Conservation (phyloP, 2,113 vertebrate species). For the Leptocoma aspasia region DNA sequence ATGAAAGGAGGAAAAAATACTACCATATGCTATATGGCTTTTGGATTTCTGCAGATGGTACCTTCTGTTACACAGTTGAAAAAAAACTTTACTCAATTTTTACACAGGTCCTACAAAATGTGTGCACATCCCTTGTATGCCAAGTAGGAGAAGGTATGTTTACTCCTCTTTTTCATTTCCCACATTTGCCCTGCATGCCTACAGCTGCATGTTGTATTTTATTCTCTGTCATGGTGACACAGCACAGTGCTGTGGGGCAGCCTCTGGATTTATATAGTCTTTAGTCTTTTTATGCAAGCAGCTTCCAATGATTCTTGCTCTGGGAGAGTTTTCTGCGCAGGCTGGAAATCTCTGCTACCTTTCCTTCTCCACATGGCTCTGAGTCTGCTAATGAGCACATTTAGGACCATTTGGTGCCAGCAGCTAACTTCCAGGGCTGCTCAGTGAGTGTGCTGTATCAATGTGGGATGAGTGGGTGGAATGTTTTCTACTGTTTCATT, state of each 20-base stretch:
- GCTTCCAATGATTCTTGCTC: neutral
- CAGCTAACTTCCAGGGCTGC: slow-evolving; percentile 40
- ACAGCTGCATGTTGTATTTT: neutral
- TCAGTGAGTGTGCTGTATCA: neutral
- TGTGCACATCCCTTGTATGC: neutral
- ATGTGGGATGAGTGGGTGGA: slow-evolving; percentile 30
- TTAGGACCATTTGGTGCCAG: slow-evolving; percentile 37
- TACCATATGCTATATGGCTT: neutral
- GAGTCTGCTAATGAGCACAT: neutral
- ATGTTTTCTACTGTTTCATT: slow-evolving; percentile 57
- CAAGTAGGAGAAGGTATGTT: neutral
- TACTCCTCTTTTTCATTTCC: neutral
- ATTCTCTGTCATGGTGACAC: neutral
- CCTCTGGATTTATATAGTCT: neutral
- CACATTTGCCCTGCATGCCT: neutral
- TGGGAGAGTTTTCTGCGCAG: neutral
- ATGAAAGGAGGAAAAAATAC: neutral
- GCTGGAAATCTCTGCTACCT: neutral
- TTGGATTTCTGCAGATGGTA: slow-evolving; percentile 23
- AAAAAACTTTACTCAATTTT: neutral
- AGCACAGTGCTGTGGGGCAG: neutral
- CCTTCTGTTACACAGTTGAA: neutral
- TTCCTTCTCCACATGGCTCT: neutral
- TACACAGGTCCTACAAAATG: neutral
- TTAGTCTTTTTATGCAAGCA: neutral